Base-by-base conservation (phyloP, 2,888 invertebrate species). In the Andrena flavipes region DNA sequence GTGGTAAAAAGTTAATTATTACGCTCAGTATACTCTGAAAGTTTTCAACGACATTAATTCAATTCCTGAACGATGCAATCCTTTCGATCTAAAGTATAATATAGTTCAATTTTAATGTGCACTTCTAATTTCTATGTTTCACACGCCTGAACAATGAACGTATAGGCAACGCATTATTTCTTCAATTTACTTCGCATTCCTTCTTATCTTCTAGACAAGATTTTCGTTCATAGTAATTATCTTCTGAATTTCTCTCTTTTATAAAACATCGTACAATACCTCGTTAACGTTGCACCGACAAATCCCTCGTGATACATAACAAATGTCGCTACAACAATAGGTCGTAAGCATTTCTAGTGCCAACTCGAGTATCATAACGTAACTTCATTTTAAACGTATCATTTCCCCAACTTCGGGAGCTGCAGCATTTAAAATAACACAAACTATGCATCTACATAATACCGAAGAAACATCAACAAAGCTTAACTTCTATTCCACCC, bases 191-290 rank as follows among this genome's bases (percentile, higher is more conserved):
- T 20, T 48, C 42, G 33, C 48, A 33, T 76, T 65, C 33, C n/a
- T 63, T n/a, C 1, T 6, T 8, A n/a, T 65, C 13, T 42, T 56
- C 56, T 16, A n/a, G 29, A 23, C 29, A 51, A 33, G 35, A 13
- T 64, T 42, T 42, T 29, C 30, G 20, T n/a, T 26, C n/a, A 16
- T 20, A 56, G 29, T 54, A 71, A 42, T 35, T 29, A 65, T 65
- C 42, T 30, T 7, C 56, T 74, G 35, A 68, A 54, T 69, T 69
- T 75, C 68, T 54, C 48, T 62, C 30, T 33, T 54, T 30, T 20
- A 35, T 8, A 54, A 67, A 65, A 13, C 35, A 4, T 16, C n/a
- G 0, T 42, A 56, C 76, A 72, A 68, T 72, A 13, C 54, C 29
- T 72, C 51, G 23, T 73, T 67, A 67, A 51, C 35, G 23, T 23